Evolutionary conservation across 2,888 invertebrate species (phyloP).

Genomic region (Macrosiphum euphorbiae): DNA sequence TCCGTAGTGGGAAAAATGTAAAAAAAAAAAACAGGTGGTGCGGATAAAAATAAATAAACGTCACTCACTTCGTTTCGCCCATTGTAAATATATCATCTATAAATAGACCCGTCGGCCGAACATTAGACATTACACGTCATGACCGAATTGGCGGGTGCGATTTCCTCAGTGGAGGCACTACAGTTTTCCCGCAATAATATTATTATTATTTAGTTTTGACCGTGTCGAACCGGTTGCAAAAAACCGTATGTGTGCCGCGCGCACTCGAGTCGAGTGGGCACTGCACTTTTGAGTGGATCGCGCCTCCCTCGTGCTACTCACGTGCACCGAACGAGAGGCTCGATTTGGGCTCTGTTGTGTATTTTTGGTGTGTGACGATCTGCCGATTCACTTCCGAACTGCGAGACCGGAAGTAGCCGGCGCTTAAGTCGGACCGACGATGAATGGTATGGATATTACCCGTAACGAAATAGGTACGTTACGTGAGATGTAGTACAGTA

Average conservation of each 20-base stretch:
- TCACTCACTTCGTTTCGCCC: neutral
- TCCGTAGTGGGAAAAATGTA: neutral
- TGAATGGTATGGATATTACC: neutral
- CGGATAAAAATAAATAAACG: neutral
- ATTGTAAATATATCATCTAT: neutral
- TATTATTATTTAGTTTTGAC: neutral
- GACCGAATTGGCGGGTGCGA: neutral
- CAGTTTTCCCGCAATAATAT: neutral
- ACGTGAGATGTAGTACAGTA: neutral
- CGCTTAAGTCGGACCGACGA: neutral
- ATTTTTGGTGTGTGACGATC: neutral
- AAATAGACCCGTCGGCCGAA: neutral
- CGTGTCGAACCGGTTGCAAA: neutral
- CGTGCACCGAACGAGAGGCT: neutral
- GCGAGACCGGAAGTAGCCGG: neutral
- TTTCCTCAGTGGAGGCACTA: neutral
- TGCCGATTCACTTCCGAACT: neutral
- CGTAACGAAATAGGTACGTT: neutral
- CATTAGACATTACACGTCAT: neutral
- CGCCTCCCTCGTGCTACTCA: neutral
- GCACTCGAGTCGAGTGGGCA: neutral
- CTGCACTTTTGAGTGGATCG: too few relatives aligned
- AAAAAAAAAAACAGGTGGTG: neutral
- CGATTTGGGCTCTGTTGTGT: neutral
- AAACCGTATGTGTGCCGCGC: neutral